Evolutionary conservation across 2,888 invertebrate species (phyloP).

Genomic region (Drosophila niveifrons): DNA sequence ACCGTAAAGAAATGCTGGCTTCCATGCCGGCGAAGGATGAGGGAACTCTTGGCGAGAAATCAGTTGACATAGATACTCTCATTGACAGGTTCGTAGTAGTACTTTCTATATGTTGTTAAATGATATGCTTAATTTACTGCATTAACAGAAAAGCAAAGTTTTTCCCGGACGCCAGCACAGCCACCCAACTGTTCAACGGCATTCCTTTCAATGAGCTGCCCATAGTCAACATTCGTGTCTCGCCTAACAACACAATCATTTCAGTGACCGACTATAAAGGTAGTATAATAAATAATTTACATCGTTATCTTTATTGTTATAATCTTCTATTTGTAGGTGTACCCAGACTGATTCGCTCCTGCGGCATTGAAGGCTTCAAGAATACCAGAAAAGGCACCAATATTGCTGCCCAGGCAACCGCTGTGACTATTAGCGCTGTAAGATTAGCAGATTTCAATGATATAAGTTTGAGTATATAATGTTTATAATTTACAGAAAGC

Average conservation of each 20-base stretch:
- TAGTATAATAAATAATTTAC: constrained; percentile 49
- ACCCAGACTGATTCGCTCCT: constrained; percentile 89
- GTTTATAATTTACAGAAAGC: constrained; percentile 87
- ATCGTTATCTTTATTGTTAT: not conserved
- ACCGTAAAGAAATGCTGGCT: constrained; percentile 87
- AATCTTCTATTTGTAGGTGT: constrained; percentile 84
- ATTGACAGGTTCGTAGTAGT: constrained; percentile 86
- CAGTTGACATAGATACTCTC: constrained; percentile 89
- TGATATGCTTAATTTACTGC: not conserved
- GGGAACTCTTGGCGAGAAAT: constrained; percentile 91
- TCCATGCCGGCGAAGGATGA: constrained; percentile 88
- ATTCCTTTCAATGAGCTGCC: constrained; percentile 92
- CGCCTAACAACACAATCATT: constrained; percentile 95
- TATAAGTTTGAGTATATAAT: not conserved
- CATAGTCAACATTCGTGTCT: constrained; percentile 92
- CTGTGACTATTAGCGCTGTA: constrained; percentile 91
- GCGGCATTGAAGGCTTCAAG: constrained; percentile 97
- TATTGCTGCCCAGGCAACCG: constrained; percentile 98
- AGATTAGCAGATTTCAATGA: constrained; percentile 68
- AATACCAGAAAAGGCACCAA: constrained; percentile 98
- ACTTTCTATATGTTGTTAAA: not conserved
- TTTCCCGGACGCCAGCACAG: constrained; percentile 91
- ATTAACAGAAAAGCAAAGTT: constrained; percentile 88
- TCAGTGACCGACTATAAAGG: constrained; percentile 90
- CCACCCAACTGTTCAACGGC: constrained; percentile 90